Percentiles rank a stretch among this genome's conserved stretches.
Conservation (phyloP, 2,797 vertebrate genomes). For the Cheirogaleus major region DNA sequence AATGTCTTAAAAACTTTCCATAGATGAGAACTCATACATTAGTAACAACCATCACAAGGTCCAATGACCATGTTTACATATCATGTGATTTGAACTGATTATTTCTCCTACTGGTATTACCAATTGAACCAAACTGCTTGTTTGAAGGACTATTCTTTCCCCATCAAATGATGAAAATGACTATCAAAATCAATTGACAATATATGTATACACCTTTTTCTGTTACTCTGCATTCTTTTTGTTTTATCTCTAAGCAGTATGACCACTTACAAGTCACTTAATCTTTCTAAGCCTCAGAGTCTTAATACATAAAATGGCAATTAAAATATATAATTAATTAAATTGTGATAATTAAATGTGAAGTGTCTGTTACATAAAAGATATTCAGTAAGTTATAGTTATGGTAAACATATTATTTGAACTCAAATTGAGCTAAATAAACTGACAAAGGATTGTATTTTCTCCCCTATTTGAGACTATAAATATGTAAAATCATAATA, state of each 20-base stretch:
- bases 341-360: neutral
- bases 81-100: neutral
- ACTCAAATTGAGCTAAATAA: neutral
- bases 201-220: neutral
- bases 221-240: neutral
- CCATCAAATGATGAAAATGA: neutral
- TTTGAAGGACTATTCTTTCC: neutral
- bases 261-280: conserved; percentile 23
- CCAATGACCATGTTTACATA: neutral
- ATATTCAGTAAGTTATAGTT: neutral
- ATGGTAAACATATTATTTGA: neutral
- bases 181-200: neutral
- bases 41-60: neutral
- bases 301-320: neutral
- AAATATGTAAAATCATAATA: conserved; percentile 38
- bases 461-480: neutral
- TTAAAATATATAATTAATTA: conserved; percentile 24
- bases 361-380: neutral
- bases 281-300: neutral
- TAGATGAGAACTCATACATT: neutral
- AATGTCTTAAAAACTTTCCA: neutral
- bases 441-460: neutral
- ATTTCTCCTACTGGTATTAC: neutral
- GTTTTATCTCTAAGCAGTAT: neutral
- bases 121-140: neutral